Percentiles rank a stretch among this genome's conserved stretches.
These are phyloP conservation scores for Umimayanthus kanabou DNA, from an alignment of 92 coral and sea anemone species.

Conservation along the genomic window DNA sequence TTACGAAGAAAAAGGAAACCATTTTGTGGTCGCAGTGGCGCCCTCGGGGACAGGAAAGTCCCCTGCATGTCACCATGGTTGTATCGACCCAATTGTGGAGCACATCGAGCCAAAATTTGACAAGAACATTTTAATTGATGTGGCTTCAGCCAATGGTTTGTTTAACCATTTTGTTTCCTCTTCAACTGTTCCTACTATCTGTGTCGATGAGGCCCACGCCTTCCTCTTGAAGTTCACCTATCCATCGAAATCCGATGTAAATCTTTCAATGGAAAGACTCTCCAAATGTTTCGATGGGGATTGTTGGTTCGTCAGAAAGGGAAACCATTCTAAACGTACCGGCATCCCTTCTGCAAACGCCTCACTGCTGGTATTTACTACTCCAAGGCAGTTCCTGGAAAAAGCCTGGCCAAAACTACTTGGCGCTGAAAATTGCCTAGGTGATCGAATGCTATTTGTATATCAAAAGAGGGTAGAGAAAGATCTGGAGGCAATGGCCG, in stretches of 20 bases:
- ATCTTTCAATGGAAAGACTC: slow-evolving; percentile 58
- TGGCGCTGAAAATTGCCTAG: slow-evolving; percentile 42
- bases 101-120: slow-evolving; percentile 62
- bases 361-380: slow-evolving; percentile 50
- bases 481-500: slow-evolving; percentile 55
- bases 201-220: slow-evolving; percentile 70
- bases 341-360: slow-evolving; percentile 62
- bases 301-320: slow-evolving; percentile 68
- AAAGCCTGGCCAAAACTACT: slow-evolving; percentile 56
- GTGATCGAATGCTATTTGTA: slow-evolving; percentile 44
- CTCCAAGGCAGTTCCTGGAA: slow-evolving; percentile 56
- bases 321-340: slow-evolving; percentile 54
- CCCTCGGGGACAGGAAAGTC: slow-evolving; percentile 69
- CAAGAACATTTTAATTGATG: slow-evolving; percentile 58
- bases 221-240: slow-evolving; percentile 56
- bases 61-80: slow-evolving; percentile 63
- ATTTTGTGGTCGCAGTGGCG: slow-evolving; percentile 57
- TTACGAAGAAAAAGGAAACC: slow-evolving; percentile 63
- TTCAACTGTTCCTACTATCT: slow-evolving; percentile 51
- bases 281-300: slow-evolving; percentile 69
- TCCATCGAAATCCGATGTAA: slow-evolving; percentile 38
- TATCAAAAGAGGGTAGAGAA: slow-evolving; percentile 40
- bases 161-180: slow-evolving; percentile 68
- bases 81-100: slow-evolving; percentile 58
- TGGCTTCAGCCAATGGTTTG: slow-evolving; percentile 60